Percentiles rank a stretch among this genome's conserved stretches.
Conservation (phyloP, 2,888 invertebrate species). For the Boloria euphrosyne region DNA sequence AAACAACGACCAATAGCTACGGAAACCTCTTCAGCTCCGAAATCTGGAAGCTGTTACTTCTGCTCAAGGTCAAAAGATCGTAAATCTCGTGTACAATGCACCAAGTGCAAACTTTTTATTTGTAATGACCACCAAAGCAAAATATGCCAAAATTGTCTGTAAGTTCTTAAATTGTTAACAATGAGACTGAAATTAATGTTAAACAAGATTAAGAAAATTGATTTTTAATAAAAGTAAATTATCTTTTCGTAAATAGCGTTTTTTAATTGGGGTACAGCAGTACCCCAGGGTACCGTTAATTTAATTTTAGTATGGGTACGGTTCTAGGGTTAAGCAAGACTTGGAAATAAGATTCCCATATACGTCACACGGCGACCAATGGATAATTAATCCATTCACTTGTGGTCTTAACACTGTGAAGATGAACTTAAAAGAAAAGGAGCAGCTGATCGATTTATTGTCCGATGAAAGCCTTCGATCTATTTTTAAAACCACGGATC, state of each 20-base stretch:
- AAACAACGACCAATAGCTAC: slow-evolving; percentile 10
- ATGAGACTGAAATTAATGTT: slow-evolving; percentile 24
- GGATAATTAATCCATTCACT: too few species aligned
- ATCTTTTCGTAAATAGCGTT: slow-evolving; percentile 11
- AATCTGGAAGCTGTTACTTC: slow-evolving; percentile 23
- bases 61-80: slow-evolving; percentile 30
- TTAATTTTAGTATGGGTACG: too few species aligned
- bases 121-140: slow-evolving; percentile 29
- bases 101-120: slow-evolving; percentile 24
- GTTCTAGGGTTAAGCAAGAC: too few species aligned
- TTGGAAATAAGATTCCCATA: too few species aligned
- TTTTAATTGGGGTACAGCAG: slow-evolving; percentile 12
- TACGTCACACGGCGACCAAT: too few species aligned
- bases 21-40: slow-evolving; percentile 8
- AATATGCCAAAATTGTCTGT: slow-evolving; percentile 23
- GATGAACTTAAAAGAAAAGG: too few species aligned
- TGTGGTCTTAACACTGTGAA: too few species aligned
- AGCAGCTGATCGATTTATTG: too few species aligned
- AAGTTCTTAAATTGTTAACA: slow-evolving; percentile 18
- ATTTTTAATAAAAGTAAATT: slow-evolving; percentile 24
- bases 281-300: slow-evolving; percentile 4
- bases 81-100: slow-evolving; percentile 25
- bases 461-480: too few species aligned
- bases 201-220: slow-evolving; percentile 20
- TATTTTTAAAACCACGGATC: too few species aligned